Conservation (phyloP, 2,797 vertebrate genomes). For the Tenualosa ilisha region DNA sequence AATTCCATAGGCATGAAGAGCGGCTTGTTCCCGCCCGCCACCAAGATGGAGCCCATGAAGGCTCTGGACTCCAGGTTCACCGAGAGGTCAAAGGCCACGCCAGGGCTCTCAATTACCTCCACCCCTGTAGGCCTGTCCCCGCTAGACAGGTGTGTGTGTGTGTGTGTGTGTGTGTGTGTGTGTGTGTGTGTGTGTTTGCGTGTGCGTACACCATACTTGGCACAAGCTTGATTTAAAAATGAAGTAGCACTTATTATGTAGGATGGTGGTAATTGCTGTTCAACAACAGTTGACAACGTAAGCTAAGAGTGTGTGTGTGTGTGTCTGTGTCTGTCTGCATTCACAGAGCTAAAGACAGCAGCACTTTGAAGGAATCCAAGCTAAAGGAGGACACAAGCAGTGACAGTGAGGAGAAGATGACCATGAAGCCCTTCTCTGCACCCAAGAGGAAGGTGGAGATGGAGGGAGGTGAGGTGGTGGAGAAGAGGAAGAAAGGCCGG, state of each 20-base stretch:
- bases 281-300: background rate
- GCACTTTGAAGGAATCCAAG: slow-evolving; percentile 79
- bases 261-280: background rate
- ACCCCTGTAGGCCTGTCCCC: slow-evolving; percentile 75
- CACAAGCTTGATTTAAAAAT: background rate
- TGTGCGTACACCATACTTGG: too few relatives aligned
- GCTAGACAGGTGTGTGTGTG: slow-evolving; percentile 79
- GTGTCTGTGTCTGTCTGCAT: background rate
- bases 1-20: slow-evolving; percentile 69
- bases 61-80: slow-evolving; percentile 96
- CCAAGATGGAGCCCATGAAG: slow-evolving; percentile 98
- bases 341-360: slow-evolving; percentile 81
- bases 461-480: slow-evolving; percentile 86
- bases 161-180: background rate
- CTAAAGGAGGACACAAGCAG: slow-evolving; percentile 92
- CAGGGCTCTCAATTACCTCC: slow-evolving; percentile 78
- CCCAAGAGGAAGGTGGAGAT: slow-evolving; percentile 87
- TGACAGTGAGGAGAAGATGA: slow-evolving; percentile 93
- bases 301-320: background rate
- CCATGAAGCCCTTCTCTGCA: slow-evolving; percentile 77
- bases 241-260: too few relatives aligned
- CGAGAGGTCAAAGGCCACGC: slow-evolving; percentile 94
- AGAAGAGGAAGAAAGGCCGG: slow-evolving; percentile 95
- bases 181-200: too few relatives aligned
- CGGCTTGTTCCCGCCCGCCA: slow-evolving; percentile 70